A percentile compares a stretch with the other conserved stretches of the same genome.
Conservation (phyloP, 2,113 vertebrate species). For the Hippoglossus stenolepis region DNA sequence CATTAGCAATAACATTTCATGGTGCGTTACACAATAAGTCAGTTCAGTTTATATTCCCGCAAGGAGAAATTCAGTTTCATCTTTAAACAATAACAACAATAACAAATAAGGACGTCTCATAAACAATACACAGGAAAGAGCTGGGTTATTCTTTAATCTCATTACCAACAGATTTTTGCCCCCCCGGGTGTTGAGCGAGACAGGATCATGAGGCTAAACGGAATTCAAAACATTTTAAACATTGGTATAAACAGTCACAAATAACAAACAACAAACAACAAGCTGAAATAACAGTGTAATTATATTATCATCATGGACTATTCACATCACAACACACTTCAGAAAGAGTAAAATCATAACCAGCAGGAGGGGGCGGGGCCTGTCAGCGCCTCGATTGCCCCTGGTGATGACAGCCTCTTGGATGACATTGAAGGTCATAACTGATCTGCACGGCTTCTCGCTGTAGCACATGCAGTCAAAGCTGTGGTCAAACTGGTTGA, state of each 20-base stretch:
- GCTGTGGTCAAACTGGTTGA: constrained; percentile 71
- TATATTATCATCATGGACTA: background rate
- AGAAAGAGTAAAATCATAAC: background rate
- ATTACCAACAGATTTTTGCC: background rate
- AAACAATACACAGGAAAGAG: too few species aligned
- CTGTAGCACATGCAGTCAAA: constrained; percentile 86
- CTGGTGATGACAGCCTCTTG: rapidly evolving
- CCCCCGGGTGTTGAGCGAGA: too few species aligned
- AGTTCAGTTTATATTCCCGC: too few species aligned
- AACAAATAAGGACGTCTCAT: too few species aligned
- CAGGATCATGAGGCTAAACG: too few species aligned
- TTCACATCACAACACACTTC: background rate
- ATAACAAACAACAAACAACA: background rate
- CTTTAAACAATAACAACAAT: too few species aligned
- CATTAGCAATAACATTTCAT: too few species aligned
- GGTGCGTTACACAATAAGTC: too few species aligned
- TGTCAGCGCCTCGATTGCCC: too few species aligned
- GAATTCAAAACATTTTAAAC: background rate
- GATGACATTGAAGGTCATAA: background rate
- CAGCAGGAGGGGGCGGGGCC: background rate
- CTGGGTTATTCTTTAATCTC: background rate
- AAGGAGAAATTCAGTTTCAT: too few species aligned
- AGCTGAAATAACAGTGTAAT: background rate
- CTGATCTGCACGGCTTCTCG: constrained; percentile 61
- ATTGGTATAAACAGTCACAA: background rate